Evolutionary conservation across 1,140 invertebrate species (phyloP), one percentile per base, ranked within the genome.

Genomic region (Lethrus apterus): DNA sequence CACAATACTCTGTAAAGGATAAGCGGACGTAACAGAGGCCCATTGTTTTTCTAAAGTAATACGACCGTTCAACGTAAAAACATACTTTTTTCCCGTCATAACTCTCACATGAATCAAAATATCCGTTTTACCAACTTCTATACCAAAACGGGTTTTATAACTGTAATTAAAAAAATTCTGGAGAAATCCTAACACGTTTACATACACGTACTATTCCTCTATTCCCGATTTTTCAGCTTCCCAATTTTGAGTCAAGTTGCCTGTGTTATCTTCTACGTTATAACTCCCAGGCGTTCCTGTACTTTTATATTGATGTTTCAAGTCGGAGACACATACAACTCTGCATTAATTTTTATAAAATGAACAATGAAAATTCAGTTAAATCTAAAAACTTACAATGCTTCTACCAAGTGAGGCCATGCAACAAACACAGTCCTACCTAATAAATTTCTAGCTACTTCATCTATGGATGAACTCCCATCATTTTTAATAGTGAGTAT

Each of bases 321-420:
- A 69, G 53, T 77, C 74, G 2, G 73, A 74, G 11, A 83, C 71
- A 41, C 70, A 64, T 24, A 77, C 63, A 23, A 84, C 78, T 61
- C 76, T 78, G 47, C 40, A 64, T 23, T 46, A 40, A 44, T 26
- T 33, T 15, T n/a, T 11, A 46, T 20, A 19, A 20, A 5, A 31
- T 19, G 9, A 26, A 15, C 26, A 43, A 10, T 41, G 4, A 42
- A 46, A 46, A 23, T 2, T 8, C 15, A 21, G 18, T 10, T 14
- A 35, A 44, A 11, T 34, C 21, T 23, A 21, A 26, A 26, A 19
- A 69, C 71, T 68, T 50, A 74, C 71, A 74, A 73, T 5, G 72
- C 86, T 67, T 91, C 86, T 20, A 78, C 72, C 15, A 97, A 70
- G 72, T 93, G 86, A 3, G 94, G 93, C 92, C 93, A 97, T 3